Base-by-base conservation (phyloP, 2,888 invertebrate genomes). In the Dynastes tityus region DNA sequence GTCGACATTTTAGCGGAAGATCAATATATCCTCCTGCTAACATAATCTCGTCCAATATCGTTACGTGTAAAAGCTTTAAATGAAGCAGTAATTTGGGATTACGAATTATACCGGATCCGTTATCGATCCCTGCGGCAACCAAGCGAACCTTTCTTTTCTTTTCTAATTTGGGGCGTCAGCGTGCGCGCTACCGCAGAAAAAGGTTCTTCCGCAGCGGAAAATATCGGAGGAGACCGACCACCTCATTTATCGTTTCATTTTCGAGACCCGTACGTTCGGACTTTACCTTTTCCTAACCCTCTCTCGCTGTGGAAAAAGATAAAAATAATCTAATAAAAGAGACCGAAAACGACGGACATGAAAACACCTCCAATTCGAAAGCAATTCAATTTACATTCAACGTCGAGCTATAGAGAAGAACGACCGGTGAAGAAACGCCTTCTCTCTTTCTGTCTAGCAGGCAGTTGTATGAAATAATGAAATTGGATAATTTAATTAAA, bases 301-400 rank as follows among this genome's bases (percentile, higher is more conserved):
- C 40, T 13, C 16, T 40, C 45, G 37, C 58, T 11, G 9, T 51
- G 58, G 73, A 73, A 40, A 73, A 73, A 45, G 61, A 61, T 61
- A 73, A 73, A 73, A 73, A 13, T 73, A 73, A 73, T 58, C 40
- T 61, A 58, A 73, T 73, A 58, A 73, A 73, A 32, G 55, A 55
- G 71, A 55, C 58, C 40, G 22, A 58, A 73, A 61, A 73, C 70
- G 70, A 32, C 70, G n/a, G 70, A 32, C 70, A 70, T 53, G 61
- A 73, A 61, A 73, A 73, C 73, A 73, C 40, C 73, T 58, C 22
- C 73, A 58, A 82, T 82, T 80, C 80, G 78, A 81, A 80, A 80
- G 81, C 82, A 83, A 84, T 84, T 84, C 81, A 84, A 84, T 84
- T 84, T 83, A 80, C 83, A 82, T 84, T 82, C 81, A 78, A 82